These are phyloP conservation scores for Scaptomyza hsui DNA, from an alignment of 1,140 invertebrate species.

Conservation along the genomic window DNA sequence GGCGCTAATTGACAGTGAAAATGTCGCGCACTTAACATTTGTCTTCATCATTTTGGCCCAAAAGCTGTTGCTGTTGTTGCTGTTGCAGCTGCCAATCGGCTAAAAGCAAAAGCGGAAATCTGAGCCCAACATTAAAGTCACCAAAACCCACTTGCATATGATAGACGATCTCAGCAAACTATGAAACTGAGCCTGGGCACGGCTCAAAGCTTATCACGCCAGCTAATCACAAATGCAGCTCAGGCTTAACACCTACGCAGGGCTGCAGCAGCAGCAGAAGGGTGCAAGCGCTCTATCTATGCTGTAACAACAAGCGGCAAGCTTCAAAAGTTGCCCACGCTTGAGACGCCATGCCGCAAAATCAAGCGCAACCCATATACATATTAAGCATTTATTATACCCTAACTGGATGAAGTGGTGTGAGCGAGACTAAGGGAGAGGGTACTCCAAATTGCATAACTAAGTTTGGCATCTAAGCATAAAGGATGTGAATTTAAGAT, in stretches of 20 bases:
- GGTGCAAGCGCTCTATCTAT: constrained; percentile 6
- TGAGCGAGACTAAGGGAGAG: too few species aligned
- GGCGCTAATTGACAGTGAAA: constrained; percentile 75
- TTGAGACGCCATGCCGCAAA: constrained; percentile 28
- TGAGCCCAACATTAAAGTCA: constrained; percentile 27
- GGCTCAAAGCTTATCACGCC: constrained; percentile 34
- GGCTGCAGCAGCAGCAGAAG: not conserved
- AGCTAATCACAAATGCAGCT: constrained; percentile 50
- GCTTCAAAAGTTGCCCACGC: constrained; percentile 72
- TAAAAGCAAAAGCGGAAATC: constrained; percentile 34
- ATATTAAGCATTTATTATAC: constrained; percentile 45
- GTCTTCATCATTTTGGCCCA: constrained; percentile 68
- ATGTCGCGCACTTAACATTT: constrained; percentile 76
- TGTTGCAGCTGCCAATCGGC: constrained; percentile 15
- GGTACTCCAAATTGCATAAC: not conserved
- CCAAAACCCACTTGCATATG: constrained; percentile 44
- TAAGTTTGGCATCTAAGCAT: not conserved
- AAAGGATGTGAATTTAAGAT: not conserved
- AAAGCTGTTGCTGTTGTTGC: constrained; percentile 17
- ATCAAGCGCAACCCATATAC: constrained; percentile 34
- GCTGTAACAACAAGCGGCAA: not conserved
- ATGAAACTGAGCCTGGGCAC: constrained; percentile 16
- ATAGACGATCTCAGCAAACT: constrained; percentile 23
- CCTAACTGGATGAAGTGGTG: constrained; percentile 14
- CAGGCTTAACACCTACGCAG: constrained; percentile 48